Evolutionary conservation across 2,888 invertebrate species (phyloP).

Genomic region (Onchidella celtica): DNA sequence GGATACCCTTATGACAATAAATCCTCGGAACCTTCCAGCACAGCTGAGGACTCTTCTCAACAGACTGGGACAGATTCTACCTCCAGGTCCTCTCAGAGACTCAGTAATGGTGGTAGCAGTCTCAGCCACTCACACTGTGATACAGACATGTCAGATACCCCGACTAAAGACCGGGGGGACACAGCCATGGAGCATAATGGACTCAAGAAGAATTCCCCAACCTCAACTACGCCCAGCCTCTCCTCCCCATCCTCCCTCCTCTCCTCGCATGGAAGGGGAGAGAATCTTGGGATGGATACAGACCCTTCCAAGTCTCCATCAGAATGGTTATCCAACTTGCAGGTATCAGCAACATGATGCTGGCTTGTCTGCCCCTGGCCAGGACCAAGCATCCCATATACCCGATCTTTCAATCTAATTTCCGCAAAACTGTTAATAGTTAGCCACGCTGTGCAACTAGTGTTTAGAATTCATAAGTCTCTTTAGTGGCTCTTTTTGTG

Average conservation of each 20-base stretch:
- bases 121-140: conserved; percentile 28
- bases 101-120: conserved; percentile 42
- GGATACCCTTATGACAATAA: conserved; percentile 64
- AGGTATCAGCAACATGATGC: conserved; percentile 48
- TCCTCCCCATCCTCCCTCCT: background rate
- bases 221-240: conserved; percentile 3
- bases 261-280: background rate
- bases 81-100: background rate
- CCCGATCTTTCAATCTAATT: conserved; percentile 30
- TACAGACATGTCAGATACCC: conserved; percentile 33
- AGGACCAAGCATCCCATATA: conserved; percentile 2
- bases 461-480: too few relatives aligned
- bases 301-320: conserved; percentile 33
- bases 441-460: too few relatives aligned
- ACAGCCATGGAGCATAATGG: conserved; percentile 29
- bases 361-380: background rate
- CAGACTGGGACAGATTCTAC: background rate
- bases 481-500: too few relatives aligned
- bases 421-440: too few relatives aligned
- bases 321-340: conserved; percentile 44
- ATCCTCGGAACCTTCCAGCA: background rate
- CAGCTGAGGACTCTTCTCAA: background rate
- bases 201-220: conserved; percentile 4
- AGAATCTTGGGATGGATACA: conserved; percentile 15
- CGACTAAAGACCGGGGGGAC: too few relatives aligned